phyloP scores from a whole-genome alignment of 2,797 vertebrate genomes.

The Myotis myotis region DNA sequence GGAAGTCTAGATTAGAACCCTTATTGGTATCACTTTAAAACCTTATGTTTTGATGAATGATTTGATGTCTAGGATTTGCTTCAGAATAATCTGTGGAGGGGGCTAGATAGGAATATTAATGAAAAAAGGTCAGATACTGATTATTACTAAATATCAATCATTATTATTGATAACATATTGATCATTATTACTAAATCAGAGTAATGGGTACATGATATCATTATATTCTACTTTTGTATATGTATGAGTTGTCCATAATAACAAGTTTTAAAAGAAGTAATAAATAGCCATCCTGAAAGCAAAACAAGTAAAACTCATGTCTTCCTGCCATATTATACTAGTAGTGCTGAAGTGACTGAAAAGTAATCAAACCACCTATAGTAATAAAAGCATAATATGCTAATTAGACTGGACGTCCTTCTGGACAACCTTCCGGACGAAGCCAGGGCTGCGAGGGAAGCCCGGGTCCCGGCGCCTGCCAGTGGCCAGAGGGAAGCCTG shows the following conservation, averaged over 20 bases:
- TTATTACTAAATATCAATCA: neutral
- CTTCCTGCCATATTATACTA: neutral
- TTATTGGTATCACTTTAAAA: conserved; percentile 31
- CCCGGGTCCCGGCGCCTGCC: too few relatives aligned
- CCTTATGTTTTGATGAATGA: neutral
- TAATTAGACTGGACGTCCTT: too few relatives aligned
- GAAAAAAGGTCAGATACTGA: neutral
- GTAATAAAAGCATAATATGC: neutral
- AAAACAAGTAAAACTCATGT: conserved; percentile 22
- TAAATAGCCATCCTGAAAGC: neutral
- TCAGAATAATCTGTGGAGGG: neutral
- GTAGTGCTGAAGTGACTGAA: neutral
- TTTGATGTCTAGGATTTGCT: conserved; percentile 14
- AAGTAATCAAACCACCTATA: neutral
- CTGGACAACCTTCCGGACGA: too few relatives aligned
- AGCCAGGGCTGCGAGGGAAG: too few relatives aligned
- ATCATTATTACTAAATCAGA: neutral
- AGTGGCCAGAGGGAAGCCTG: too few relatives aligned
- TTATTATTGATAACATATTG: neutral
- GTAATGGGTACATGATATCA: neutral
- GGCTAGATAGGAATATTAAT: neutral
- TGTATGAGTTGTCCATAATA: neutral
- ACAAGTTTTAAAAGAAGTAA: neutral
- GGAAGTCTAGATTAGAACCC: neutral
- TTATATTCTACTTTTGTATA: conserved; percentile 27